A percentile compares a stretch with the other conserved stretches of the same genome.
phyloP scores from a whole-genome alignment of 2,888 invertebrate species.

The Villa cingulata region DNA sequence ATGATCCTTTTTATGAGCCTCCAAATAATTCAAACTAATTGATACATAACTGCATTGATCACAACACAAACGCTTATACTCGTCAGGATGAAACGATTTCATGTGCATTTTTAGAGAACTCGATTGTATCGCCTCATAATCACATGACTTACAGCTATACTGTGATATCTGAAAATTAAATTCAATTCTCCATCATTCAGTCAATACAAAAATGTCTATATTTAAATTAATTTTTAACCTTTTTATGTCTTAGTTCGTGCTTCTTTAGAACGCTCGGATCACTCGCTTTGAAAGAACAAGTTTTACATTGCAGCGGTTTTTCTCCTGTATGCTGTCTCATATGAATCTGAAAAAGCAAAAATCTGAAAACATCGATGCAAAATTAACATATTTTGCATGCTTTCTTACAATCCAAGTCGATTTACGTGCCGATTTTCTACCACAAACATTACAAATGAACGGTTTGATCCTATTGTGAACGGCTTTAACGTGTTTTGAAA shows the following conservation, averaged over 20 bases:
- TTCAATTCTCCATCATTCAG: not conserved
- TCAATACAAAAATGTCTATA: not conserved
- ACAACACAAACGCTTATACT: conserved; percentile 27
- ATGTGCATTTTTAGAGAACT: conserved; percentile 51
- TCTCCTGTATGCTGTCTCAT: conserved; percentile 63
- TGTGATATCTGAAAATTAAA: conserved; percentile 29
- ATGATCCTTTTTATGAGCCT: conserved; percentile 28
- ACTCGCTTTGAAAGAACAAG: conserved; percentile 54
- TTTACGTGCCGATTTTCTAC: conserved; percentile 56
- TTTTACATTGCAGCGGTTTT: conserved; percentile 58
- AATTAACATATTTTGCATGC: too few relatives aligned
- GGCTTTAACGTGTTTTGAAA: conserved; percentile 54
- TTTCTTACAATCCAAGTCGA: conserved; percentile 48
- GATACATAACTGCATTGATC: conserved; percentile 28
- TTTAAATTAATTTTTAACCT: conserved; percentile 12
- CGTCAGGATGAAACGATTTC: conserved; percentile 40
- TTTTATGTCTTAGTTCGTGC: conserved; percentile 48
- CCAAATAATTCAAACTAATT: conserved; percentile 22
- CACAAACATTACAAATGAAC: conserved; percentile 60
- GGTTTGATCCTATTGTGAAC: conserved; percentile 63
- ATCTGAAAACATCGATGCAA: too few relatives aligned
- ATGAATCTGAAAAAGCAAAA: conserved; percentile 42
- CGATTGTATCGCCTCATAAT: conserved; percentile 55
- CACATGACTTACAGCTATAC: conserved; percentile 53
- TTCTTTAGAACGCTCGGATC: conserved; percentile 62